A percentile compares a stretch with the other conserved stretches of the same genome.
These are phyloP conservation scores for Peromyscus eremicus DNA, from an alignment of 2,797 vertebrate genomes.

Conservation along the genomic window DNA sequence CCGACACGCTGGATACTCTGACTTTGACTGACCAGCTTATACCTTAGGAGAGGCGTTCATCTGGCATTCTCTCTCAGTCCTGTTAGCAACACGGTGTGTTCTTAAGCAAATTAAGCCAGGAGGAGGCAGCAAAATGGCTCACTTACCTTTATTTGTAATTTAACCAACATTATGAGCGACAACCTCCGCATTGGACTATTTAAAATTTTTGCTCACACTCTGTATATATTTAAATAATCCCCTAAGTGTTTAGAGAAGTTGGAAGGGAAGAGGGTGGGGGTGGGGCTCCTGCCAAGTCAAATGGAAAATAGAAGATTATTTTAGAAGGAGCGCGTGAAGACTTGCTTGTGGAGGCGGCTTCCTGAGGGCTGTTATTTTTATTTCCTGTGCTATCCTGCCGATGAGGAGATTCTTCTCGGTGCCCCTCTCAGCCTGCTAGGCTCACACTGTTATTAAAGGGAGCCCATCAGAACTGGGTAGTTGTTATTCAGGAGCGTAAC, in stretches of 20 bases:
- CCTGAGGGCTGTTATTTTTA: slow-evolving; percentile 90
- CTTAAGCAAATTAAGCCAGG: slow-evolving; percentile 86
- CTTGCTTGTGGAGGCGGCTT: slow-evolving; percentile 67
- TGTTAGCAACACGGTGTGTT: slow-evolving; percentile 82
- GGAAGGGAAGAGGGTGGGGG: slow-evolving; percentile 66
- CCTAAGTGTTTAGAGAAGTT: slow-evolving; percentile 76
- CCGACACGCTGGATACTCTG: slow-evolving; percentile 65
- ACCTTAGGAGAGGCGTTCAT: slow-evolving; percentile 84
- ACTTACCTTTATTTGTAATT: slow-evolving; percentile 88
- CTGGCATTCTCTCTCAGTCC: slow-evolving; percentile 73
- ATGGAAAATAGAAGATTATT: slow-evolving; percentile 80
- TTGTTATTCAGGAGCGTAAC: slow-evolving; percentile 95
- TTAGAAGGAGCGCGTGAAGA: slow-evolving; percentile 68
- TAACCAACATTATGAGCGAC: slow-evolving; percentile 83
- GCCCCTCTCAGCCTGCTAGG: slow-evolving; percentile 65
- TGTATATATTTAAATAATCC: slow-evolving; percentile 80
- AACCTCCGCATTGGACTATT: slow-evolving; percentile 80
- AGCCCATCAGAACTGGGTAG: slow-evolving; percentile 92
- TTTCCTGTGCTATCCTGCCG: slow-evolving; percentile 90
- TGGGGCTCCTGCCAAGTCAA: slow-evolving; percentile 69
- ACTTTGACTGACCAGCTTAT: slow-evolving; percentile 85
- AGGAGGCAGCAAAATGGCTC: slow-evolving; percentile 84
- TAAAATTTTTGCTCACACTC: slow-evolving; percentile 80
- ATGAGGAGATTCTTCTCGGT: slow-evolving; percentile 78
- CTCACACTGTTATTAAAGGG: slow-evolving; percentile 91